Percentiles rank a stretch among this genome's conserved stretches.
These are phyloP conservation scores for Rhopalosiphum padi DNA, from an alignment of 1,140 invertebrate species.

Conservation along the genomic window DNA sequence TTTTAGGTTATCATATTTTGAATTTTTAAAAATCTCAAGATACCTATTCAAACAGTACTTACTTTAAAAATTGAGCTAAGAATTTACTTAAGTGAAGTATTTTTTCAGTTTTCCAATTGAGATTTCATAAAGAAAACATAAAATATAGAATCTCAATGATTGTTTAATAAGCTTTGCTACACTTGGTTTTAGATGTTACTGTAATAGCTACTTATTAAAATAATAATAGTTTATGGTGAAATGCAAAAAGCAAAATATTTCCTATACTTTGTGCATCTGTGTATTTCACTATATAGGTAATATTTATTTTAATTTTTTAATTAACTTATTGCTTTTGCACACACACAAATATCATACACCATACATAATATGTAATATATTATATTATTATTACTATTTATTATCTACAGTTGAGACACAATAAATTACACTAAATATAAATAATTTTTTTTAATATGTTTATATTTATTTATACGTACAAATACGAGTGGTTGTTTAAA, in stretches of 20 bases:
- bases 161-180: background rate
- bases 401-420: no score
- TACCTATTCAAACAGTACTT: background rate
- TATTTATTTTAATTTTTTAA: background rate
- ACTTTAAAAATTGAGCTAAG: background rate
- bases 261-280: no score
- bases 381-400: no score
- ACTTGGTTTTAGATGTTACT: background rate
- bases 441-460: no score
- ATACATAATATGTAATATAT: background rate
- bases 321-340: background rate
- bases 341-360: background rate
- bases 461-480: background rate
- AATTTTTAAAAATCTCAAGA: background rate
- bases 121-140: background rate
- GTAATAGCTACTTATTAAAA: background rate
- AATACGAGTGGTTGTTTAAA: background rate
- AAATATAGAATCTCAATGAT: background rate
- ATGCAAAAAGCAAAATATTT: no score
- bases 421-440: no score
- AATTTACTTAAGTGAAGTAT: no score
- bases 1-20: background rate
- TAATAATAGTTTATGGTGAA: no score
- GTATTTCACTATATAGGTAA: background rate
- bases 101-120: background rate